phyloP scores from a whole-genome alignment of 2,113 vertebrate genomes.

The Aviceda subcristata region DNA sequence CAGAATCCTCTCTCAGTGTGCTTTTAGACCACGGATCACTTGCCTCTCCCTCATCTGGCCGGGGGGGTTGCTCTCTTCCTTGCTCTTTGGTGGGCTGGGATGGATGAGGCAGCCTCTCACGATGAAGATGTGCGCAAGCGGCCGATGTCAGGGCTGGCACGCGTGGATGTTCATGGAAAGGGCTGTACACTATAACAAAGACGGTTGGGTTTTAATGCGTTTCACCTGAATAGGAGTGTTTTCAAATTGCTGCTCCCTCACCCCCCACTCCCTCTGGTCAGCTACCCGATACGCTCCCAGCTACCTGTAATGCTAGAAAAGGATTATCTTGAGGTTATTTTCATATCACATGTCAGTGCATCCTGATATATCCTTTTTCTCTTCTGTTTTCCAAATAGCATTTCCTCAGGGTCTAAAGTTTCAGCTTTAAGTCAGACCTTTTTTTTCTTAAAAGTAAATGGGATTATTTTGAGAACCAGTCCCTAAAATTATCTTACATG shows the following conservation, averaged over 20 bases:
- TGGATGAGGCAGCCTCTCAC: neutral
- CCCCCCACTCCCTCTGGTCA: neutral
- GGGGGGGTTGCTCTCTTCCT: rapidly evolving
- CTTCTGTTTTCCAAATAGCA: neutral
- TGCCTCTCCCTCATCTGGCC: neutral
- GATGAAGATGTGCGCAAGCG: neutral
- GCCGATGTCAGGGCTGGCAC: rapidly evolving
- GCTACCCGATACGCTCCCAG: neutral
- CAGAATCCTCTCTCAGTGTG: neutral
- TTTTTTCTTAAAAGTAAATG: neutral
- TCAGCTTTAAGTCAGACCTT: neutral
- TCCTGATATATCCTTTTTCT: neutral
- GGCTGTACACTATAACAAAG: neutral
- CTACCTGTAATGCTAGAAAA: neutral
- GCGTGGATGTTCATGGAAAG: neutral
- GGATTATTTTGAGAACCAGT: neutral
- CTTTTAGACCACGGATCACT: neutral
- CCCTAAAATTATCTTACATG: neutral
- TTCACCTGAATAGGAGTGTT: neutral
- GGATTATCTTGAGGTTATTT: neutral
- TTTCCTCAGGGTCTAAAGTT: neutral
- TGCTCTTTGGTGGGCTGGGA: neutral
- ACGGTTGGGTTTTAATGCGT: neutral
- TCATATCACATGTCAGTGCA: neutral
- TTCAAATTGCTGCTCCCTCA: neutral